These are phyloP conservation scores for Rallus crepitans DNA, from an alignment of 2,797 vertebrate genomes.

Conservation along the genomic window DNA sequence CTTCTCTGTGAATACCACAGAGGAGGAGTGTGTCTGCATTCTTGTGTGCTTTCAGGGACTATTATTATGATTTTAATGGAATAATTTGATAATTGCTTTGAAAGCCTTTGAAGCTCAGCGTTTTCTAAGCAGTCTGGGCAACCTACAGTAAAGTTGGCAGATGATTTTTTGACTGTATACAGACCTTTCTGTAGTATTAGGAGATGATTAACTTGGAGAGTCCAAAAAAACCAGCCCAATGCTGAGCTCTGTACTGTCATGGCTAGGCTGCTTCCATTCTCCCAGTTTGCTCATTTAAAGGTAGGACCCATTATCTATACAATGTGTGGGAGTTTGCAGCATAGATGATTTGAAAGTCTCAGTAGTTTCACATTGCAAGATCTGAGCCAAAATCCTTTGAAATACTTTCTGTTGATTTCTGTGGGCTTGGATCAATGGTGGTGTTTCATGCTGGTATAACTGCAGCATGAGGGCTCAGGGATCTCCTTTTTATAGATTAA, in stretches of 20 bases:
- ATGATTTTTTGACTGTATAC: background rate
- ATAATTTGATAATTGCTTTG: slow-evolving; percentile 8
- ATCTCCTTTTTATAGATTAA: background rate
- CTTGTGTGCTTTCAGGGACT: background rate
- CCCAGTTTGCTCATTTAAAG: background rate
- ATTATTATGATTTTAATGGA: background rate
- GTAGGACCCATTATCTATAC: background rate
- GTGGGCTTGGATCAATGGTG: background rate
- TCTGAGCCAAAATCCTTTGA: background rate
- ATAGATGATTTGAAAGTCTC: background rate
- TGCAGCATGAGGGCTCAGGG: background rate
- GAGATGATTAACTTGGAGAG: background rate
- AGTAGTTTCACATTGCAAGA: background rate
- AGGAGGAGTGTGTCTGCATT: background rate
- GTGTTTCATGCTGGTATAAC: background rate
- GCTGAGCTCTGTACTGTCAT: background rate
- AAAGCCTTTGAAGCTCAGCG: background rate
- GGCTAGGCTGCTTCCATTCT: background rate
- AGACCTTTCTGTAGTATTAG: background rate
- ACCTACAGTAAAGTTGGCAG: background rate
- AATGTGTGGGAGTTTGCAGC: background rate
- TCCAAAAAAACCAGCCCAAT: background rate
- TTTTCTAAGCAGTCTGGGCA: background rate
- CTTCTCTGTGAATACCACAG: background rate
- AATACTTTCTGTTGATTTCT: background rate